Base-by-base conservation (phyloP, 2,888 invertebrate species). In the Latheticus oryzae region DNA sequence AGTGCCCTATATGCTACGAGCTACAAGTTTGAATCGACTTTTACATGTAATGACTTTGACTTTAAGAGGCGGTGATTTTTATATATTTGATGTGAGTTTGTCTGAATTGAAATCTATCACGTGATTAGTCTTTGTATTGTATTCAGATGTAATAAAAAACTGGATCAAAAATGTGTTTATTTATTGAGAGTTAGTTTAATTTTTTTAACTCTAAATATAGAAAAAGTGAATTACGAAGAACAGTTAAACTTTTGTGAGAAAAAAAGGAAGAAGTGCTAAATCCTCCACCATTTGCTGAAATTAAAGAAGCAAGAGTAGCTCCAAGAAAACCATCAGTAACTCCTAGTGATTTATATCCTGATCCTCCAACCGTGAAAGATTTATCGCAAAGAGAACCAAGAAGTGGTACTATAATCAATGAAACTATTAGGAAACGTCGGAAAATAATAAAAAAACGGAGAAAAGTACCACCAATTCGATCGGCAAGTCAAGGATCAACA, bases 11-110 rank as follows among this genome's bases (percentile, higher is more conserved):
- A 77, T 86, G 35, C 73, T 88, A 35, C 82, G 85, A 61, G 65
- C 58, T 56, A 70, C 71, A 0, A 71, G 67, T 2, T 40, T 74
- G 19, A 73, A 73, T 45, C 80, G 86, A 56, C 77, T 88, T 5
- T 77, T 88, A 57, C 85, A 87, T 69, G 84, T 85, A 58, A 80
- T 87, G 60, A 81, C 86, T 0, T 69, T 87, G 55, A 85, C 87
- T 0, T 74, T 88, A 12, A 65, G 77, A 32, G 77, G 77, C 7
- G 79, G 79, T 0, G 78, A 79, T 63, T 79, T 79, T 58, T 79
- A 67, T 37, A 74, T 79, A 35, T 78, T 73, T 43, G 76, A 79
- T 17, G 74, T 79, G 3, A 64, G 67, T 7, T 66, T 75, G 15
- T 63, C 66, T 21, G 69, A 73, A 19, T 65, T 76, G 24, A 65